These are phyloP conservation scores for Aeoliscus strigatus DNA, from an alignment of 2,797 vertebrate genomes.

Conservation along the genomic window DNA sequence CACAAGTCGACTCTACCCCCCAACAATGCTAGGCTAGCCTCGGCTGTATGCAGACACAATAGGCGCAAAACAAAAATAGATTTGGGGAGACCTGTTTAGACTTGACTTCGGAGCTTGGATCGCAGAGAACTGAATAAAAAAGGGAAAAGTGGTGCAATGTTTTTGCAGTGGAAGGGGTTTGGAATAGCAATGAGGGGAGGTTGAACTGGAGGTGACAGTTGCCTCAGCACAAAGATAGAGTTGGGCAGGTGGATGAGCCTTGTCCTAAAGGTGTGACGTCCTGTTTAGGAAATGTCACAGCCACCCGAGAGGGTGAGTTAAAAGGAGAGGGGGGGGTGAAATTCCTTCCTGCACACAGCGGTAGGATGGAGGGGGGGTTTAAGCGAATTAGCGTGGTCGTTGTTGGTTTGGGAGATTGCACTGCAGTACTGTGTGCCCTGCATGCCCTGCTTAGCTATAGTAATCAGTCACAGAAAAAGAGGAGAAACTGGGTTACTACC, in stretches of 20 bases:
- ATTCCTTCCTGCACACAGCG: conserved; percentile 55
- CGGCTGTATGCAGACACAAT: conserved; percentile 35
- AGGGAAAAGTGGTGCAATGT: conserved; percentile 46
- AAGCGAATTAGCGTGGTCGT: conserved; percentile 60
- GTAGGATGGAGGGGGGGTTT: conserved; percentile 72
- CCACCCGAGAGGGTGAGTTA: conserved; percentile 63
- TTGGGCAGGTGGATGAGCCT: conserved; percentile 53
- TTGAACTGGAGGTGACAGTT: conserved; percentile 51
- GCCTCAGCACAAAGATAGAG: conserved; percentile 39
- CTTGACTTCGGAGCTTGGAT: conserved; percentile 43
- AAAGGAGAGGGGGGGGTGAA: conserved; percentile 55
- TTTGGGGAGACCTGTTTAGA: conserved; percentile 23
- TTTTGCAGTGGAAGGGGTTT: conserved; percentile 39
- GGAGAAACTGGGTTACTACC: conserved; percentile 74
- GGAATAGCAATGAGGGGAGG: conserved; percentile 49
- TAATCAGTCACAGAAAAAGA: conserved; percentile 32
- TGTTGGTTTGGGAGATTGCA: conserved; percentile 69
- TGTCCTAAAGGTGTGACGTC: conserved; percentile 68
- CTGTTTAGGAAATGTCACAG: conserved; percentile 75
- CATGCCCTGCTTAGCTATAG: conserved; percentile 57
- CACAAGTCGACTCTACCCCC: conserved; percentile 73
- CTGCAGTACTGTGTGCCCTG: conserved; percentile 79
- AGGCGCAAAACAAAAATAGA: conserved; percentile 46
- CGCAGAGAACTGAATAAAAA: conserved; percentile 41
- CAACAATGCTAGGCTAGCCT: conserved; percentile 34